Evolutionary conservation across 2,888 invertebrate species (phyloP).

Genomic region (Lymantria dispar): DNA sequence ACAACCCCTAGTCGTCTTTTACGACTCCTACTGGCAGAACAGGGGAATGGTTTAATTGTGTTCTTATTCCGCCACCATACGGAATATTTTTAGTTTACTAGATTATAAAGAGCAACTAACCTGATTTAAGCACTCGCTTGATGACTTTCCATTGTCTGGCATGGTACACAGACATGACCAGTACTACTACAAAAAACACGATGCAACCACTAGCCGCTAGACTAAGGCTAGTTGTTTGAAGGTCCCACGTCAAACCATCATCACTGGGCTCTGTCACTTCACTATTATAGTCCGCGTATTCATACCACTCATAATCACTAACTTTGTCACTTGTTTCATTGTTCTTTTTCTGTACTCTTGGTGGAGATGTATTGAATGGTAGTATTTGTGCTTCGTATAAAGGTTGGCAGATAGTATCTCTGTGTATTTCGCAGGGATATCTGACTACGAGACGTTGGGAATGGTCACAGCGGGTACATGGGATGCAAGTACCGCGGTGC

Average conservation of each 20-base stretch:
- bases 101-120: conserved; percentile 78
- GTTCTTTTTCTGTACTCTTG: conserved; percentile 40
- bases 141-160: conserved; percentile 90
- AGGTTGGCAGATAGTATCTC: conserved; percentile 89
- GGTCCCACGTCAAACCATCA: conserved; percentile 84
- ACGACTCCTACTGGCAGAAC: no score
- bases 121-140: conserved; percentile 89
- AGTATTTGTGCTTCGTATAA: conserved; percentile 85
- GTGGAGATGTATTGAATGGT: conserved; percentile 73
- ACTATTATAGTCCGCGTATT: conserved; percentile 67
- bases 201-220: conserved; percentile 89
- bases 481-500: conserved; percentile 84
- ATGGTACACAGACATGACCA: conserved; percentile 89
- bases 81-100: no score
- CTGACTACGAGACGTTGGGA: conserved; percentile 82
- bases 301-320: conserved; percentile 71
- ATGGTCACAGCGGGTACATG: conserved; percentile 87
- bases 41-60: no score
- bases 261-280: conserved; percentile 58
- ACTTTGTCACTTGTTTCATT: conserved; percentile 50
- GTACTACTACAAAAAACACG: conserved; percentile 90
- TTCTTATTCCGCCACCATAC: no score
- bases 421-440: conserved; percentile 88
- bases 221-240: conserved; percentile 88
- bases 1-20: no score